Conservation (phyloP, 2,888 invertebrate genomes). For the Sphaerophoria taeniata region DNA sequence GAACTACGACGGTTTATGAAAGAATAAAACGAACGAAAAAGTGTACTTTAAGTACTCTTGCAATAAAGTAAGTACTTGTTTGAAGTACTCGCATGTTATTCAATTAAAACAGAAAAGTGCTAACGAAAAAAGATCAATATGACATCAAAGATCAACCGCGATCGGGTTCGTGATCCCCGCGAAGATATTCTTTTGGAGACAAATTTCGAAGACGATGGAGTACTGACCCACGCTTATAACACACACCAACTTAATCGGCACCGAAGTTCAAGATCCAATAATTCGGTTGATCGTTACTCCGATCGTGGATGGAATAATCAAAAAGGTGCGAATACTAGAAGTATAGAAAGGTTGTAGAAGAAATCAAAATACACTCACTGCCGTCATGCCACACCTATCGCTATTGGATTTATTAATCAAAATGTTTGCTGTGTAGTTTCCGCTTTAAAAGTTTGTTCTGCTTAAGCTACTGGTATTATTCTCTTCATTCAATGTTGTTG, state of each 20-base stretch:
- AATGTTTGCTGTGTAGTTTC: slow-evolving; percentile 57
- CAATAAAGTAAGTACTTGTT: slow-evolving; percentile 4
- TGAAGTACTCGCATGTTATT: not conserved
- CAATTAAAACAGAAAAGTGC: not conserved
- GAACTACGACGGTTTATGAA: slow-evolving; percentile 37
- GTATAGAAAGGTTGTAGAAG: slow-evolving; percentile 7
- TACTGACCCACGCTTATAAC: slow-evolving; percentile 82
- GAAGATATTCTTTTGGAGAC: slow-evolving; percentile 83
- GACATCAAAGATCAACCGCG: slow-evolving; percentile 77
- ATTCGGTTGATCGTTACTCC: slow-evolving; percentile 82
- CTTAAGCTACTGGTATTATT: slow-evolving; percentile 21
- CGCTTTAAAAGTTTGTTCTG: slow-evolving; percentile 30
- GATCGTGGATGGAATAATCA: slow-evolving; percentile 78
- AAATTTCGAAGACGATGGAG: slow-evolving; percentile 83
- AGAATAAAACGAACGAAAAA: slow-evolving; percentile 39
- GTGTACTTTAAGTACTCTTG: not conserved
- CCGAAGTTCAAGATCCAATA: slow-evolving; percentile 80
- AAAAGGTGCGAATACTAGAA: slow-evolving; percentile 54
- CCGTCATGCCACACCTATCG: slow-evolving; percentile 54
- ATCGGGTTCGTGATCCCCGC: slow-evolving; percentile 82
- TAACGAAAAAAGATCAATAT: slow-evolving; percentile 2
- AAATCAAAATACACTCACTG: slow-evolving; percentile 30
- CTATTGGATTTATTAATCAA: not conserved
- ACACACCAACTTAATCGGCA: slow-evolving; percentile 80
- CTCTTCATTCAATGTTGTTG: slow-evolving; percentile 11